These are phyloP conservation scores for Chromis chromis DNA, from an alignment of 2,797 vertebrate species.

Conservation along the genomic window DNA sequence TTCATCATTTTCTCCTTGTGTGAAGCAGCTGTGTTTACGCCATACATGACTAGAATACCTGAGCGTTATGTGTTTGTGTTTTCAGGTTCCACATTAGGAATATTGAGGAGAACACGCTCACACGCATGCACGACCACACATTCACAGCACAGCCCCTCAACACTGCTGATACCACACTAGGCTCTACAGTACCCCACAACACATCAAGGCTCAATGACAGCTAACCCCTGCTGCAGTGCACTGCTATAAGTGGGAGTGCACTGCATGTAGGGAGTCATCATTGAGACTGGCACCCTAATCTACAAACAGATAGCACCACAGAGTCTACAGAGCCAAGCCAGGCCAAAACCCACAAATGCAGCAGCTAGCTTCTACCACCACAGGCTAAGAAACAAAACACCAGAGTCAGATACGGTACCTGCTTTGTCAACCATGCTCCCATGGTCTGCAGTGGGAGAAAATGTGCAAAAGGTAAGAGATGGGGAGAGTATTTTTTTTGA, in stretches of 20 bases:
- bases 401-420: constrained; percentile 88
- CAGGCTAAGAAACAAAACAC: constrained; percentile 81
- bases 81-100: constrained; percentile 36
- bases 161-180: constrained; percentile 73
- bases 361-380: constrained; percentile 84
- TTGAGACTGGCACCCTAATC: constrained; percentile 78
- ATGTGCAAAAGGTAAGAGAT: constrained; percentile 84
- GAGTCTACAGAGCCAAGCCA: constrained; percentile 87
- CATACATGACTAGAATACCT: constrained; percentile 66
- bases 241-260: constrained; percentile 62
- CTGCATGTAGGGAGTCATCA: constrained; percentile 72
- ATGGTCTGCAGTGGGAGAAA: constrained; percentile 88
- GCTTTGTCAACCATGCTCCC: constrained; percentile 88
- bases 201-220: constrained; percentile 81
- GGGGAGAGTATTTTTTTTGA: constrained; percentile 63
- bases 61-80: constrained; percentile 61
- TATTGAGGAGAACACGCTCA: constrained; percentile 59
- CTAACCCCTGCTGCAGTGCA: constrained; percentile 65
- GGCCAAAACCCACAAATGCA: constrained; percentile 82
- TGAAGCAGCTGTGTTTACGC: constrained; percentile 69
- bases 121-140: constrained; percentile 73
- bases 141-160: constrained; percentile 76
- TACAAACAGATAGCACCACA: constrained; percentile 85
- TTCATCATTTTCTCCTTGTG: constrained; percentile 71
- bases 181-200: constrained; percentile 76